These are phyloP conservation scores for Sebastes glaucus DNA, from an alignment of 2,797 vertebrate genomes.

Conservation along the genomic window DNA sequence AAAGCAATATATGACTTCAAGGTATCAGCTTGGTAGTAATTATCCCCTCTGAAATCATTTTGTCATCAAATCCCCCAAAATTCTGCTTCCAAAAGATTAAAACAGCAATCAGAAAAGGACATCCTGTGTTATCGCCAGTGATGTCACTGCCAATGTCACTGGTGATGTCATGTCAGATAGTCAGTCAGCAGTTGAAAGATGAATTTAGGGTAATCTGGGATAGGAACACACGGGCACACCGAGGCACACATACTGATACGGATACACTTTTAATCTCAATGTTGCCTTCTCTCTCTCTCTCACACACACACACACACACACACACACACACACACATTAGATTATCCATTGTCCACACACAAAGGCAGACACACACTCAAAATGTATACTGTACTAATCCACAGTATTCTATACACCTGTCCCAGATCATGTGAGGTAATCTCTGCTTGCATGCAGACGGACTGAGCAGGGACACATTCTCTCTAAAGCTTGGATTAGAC, in stretches of 20 bases:
- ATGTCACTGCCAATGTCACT: conserved; percentile 45
- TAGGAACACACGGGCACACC: conserved; percentile 47
- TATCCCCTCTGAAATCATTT: conserved; percentile 22
- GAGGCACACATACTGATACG: conserved; percentile 34
- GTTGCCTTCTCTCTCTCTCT: background rate
- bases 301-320: background rate
- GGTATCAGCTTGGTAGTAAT: background rate
- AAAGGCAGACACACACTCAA: background rate
- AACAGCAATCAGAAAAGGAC: conserved; percentile 59
- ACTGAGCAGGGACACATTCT: conserved; percentile 46
- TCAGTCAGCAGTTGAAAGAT: conserved; percentile 51
- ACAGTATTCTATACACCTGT: conserved; percentile 49
- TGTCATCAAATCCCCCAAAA: conserved; percentile 14
- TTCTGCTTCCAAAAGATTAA: conserved; percentile 52
- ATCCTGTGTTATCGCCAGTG: conserved; percentile 48
- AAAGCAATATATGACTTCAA: conserved; percentile 4
- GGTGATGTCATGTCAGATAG: conserved; percentile 59
- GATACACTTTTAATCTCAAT: conserved; percentile 54
- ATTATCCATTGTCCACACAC: background rate
- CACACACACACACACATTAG: background rate
- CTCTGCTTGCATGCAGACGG: conserved; percentile 56
- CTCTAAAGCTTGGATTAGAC: conserved; percentile 65
- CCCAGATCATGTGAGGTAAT: conserved; percentile 64
- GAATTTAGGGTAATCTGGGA: conserved; percentile 77
- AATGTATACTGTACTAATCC: conserved; percentile 46